A percentile compares a stretch with the other conserved stretches of the same genome.
phyloP scores from a whole-genome alignment of 2,888 invertebrate genomes.

The Calameuta idolon region DNA sequence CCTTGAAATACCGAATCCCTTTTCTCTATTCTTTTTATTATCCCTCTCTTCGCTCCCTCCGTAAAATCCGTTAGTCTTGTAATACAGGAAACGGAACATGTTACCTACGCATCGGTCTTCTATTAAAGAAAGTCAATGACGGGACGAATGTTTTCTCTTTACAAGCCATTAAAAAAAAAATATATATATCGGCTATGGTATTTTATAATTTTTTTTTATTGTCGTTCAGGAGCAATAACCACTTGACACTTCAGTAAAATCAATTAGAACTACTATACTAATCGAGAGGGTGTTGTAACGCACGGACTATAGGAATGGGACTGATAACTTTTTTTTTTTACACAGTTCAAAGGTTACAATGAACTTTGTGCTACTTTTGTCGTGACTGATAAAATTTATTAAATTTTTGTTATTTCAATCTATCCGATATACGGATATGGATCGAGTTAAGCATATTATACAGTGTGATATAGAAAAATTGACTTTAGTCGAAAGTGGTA shows the following conservation, averaged over 20 bases:
- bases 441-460: neutral
- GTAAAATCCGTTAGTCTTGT: neutral
- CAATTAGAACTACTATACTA: slow-evolving; percentile 54
- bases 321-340: slow-evolving; percentile 14
- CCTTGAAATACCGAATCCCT: neutral
- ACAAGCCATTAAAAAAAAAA: neutral
- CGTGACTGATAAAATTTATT: neutral
- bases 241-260: slow-evolving; percentile 59
- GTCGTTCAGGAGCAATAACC: slow-evolving; percentile 49
- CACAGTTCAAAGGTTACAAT: slow-evolving; percentile 4
- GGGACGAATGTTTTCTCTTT: neutral
- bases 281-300: slow-evolving; percentile 36
- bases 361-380: neutral
- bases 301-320: slow-evolving; percentile 29
- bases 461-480: neutral
- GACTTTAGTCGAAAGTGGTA: neutral
- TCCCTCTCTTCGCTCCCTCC: neutral
- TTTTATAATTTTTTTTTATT: slow-evolving; percentile 42
- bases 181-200: slow-evolving; percentile 10
- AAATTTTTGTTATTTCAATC: neutral
- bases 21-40: slow-evolving; percentile 2
- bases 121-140: neutral
- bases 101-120: neutral
- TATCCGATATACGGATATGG: neutral
- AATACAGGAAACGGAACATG: neutral